Conservation (phyloP, 2,888 invertebrate species). For the Drosophila borborema region DNA sequence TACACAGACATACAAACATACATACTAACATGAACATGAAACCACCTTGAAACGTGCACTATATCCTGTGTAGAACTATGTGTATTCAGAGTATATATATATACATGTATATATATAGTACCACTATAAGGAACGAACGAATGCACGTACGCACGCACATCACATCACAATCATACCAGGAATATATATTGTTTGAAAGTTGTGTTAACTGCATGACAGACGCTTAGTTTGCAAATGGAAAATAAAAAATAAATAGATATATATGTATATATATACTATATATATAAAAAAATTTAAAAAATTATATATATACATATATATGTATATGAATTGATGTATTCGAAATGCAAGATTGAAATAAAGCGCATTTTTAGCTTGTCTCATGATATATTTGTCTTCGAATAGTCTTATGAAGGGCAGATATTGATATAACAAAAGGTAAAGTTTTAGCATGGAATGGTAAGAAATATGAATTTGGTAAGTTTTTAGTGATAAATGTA, state of each 20-base stretch:
- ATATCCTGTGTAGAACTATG: background rate
- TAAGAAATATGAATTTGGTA: too few relatives aligned
- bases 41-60: slow-evolving; percentile 35
- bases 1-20: background rate
- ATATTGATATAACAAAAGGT: background rate
- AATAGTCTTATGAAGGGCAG: background rate
- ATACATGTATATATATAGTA: slow-evolving; percentile 7
- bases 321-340: slow-evolving; percentile 13
- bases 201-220: slow-evolving; percentile 10
- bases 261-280: background rate
- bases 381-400: slow-evolving; percentile 1
- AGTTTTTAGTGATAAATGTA: too few relatives aligned
- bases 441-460: background rate
- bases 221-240: slow-evolving; percentile 17
- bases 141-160: slow-evolving; percentile 3
- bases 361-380: slow-evolving; percentile 68
- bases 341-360: slow-evolving; percentile 53
- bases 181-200: slow-evolving; percentile 17
- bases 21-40: slow-evolving; percentile 28
- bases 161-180: slow-evolving; percentile 12
- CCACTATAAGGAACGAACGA: slow-evolving; percentile 15
- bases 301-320: background rate
- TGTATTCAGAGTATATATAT: background rate
- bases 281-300: slow-evolving; percentile 26
- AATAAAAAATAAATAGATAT: background rate